A percentile compares a stretch with the other conserved stretches of the same genome.
Conservation (phyloP, 1,140 invertebrate species). For the Trichogramma pretiosum region DNA sequence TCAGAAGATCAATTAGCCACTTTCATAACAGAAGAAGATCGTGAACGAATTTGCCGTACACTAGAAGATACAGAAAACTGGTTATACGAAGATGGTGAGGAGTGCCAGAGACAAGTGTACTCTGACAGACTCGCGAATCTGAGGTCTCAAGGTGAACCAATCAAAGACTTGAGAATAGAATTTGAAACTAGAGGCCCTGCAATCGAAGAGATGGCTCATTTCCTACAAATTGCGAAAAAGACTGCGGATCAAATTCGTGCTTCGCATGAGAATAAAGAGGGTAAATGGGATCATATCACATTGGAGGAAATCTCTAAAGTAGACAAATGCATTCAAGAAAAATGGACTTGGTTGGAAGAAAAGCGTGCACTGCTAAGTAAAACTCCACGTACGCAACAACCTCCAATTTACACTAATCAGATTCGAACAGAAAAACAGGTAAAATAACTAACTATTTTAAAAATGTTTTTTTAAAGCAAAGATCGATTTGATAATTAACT, state of each 20-base stretch:
- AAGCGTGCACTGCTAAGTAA: constrained; percentile 54
- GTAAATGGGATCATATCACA: constrained; percentile 77
- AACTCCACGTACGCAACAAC: constrained; percentile 54
- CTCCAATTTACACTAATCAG: constrained; percentile 66
- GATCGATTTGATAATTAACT: constrained; percentile 2
- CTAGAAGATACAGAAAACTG: constrained; percentile 87
- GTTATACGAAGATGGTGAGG: constrained; percentile 92
- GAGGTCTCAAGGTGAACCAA: constrained; percentile 71
- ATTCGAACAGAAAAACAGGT: constrained; percentile 67
- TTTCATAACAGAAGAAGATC: constrained; percentile 67
- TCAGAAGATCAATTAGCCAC: constrained; percentile 65
- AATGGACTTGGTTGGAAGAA: constrained; percentile 63
- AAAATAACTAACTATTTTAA: constrained; percentile 19
- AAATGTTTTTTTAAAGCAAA: neutral
- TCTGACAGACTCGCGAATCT: constrained; percentile 55
- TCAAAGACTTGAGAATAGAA: constrained; percentile 71
- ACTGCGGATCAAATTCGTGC: constrained; percentile 57
- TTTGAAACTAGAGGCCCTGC: constrained; percentile 64
- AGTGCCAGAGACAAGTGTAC: constrained; percentile 79
- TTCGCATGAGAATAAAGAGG: constrained; percentile 46
- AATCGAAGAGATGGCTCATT: constrained; percentile 65
- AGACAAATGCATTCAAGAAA: constrained; percentile 48
- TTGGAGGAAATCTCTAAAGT: constrained; percentile 70
- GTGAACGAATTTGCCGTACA: constrained; percentile 55
- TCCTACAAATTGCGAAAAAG: constrained; percentile 68